These are phyloP conservation scores for Abscondita cerata DNA, from an alignment of 2,888 invertebrate genomes.

Conservation along the genomic window DNA sequence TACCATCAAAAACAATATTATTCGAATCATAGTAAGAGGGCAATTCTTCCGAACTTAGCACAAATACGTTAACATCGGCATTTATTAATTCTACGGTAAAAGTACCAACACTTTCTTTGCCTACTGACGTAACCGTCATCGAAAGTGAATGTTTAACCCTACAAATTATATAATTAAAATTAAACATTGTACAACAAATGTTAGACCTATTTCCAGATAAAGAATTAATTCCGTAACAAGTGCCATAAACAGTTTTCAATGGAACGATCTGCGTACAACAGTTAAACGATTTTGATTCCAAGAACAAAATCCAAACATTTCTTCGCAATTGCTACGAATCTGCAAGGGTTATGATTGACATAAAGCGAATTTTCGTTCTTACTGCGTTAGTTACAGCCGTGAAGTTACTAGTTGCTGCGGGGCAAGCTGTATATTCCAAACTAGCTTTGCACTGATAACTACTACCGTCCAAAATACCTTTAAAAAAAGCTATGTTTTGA, in stretches of 20 bases:
- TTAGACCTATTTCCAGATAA: constrained; percentile 59
- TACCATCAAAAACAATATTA: constrained; percentile 17
- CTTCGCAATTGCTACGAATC: constrained; percentile 34
- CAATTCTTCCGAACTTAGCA: constrained; percentile 9
- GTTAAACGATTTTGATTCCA: constrained; percentile 66
- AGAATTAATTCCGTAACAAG: constrained; percentile 67
- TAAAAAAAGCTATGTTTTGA: constrained; percentile 55
- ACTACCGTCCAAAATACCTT: constrained; percentile 8
- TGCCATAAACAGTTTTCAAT: constrained; percentile 69
- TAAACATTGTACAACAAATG: not conserved
- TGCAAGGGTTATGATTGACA: not conserved
- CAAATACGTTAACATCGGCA: constrained; percentile 16
- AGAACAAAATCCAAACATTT: constrained; percentile 64
- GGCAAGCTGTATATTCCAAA: not conserved
- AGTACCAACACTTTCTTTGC: not conserved
- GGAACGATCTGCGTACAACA: constrained; percentile 71
- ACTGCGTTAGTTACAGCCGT: constrained; percentile 5
- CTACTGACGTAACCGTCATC: constrained; percentile 12
- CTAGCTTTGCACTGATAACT: not conserved
- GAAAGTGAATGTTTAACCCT: not conserved
- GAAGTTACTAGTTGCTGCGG: constrained; percentile 6
- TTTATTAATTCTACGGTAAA: constrained; percentile 17
- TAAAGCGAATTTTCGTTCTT: not conserved
- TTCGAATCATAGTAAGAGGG: constrained; percentile 10
- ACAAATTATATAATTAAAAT: too few species aligned